Percentiles rank a stretch among this genome's conserved stretches.
phyloP scores from a whole-genome alignment of 2,888 invertebrate genomes.

The Euproctis similis region DNA sequence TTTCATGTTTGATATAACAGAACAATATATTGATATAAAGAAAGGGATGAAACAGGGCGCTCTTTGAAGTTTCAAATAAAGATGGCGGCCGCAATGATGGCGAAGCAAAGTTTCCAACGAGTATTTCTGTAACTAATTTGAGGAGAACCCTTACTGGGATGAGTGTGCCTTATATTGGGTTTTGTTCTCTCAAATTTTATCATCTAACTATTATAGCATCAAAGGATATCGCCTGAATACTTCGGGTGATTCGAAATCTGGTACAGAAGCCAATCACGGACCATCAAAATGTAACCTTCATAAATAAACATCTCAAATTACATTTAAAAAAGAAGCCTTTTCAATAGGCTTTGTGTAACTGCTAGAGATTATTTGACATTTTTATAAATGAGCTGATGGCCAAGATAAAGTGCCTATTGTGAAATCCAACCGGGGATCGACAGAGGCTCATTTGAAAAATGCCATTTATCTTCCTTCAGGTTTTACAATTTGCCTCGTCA shows the following conservation, averaged over 20 bases:
- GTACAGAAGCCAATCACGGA: conserved; percentile 11
- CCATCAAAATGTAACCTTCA: conserved; percentile 7
- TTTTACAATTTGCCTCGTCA: conserved; percentile 13
- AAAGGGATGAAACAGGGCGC: conserved; percentile 21
- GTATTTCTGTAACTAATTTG: conserved; percentile 22
- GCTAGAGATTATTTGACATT: conserved; percentile 32
- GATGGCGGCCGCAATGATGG: conserved; percentile 11
- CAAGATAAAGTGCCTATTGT: conserved; percentile 29
- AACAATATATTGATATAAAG: conserved; percentile 23
- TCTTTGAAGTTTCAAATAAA: conserved; percentile 20
- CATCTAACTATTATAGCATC: conserved; percentile 8
- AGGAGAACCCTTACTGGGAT: conserved; percentile 14
- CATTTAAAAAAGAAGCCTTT: conserved; percentile 23
- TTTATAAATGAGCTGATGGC: conserved; percentile 31
- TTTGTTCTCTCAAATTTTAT: conserved; percentile 20
- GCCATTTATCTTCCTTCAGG: conserved; percentile 16
- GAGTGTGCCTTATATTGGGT: conserved; percentile 14
- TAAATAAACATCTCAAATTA: conserved; percentile 21
- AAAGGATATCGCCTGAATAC: conserved; percentile 1
- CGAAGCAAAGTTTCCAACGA: conserved; percentile 16
- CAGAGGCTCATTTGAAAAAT: conserved; percentile 15
- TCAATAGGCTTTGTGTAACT: conserved; percentile 31
- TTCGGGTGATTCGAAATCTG: too few relatives aligned
- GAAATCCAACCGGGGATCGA: conserved; percentile 14
- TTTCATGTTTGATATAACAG: conserved; percentile 15